These are phyloP conservation scores for Oscheius myriophilus DNA, from an alignment of 2,888 invertebrate species.

Conservation along the genomic window DNA sequence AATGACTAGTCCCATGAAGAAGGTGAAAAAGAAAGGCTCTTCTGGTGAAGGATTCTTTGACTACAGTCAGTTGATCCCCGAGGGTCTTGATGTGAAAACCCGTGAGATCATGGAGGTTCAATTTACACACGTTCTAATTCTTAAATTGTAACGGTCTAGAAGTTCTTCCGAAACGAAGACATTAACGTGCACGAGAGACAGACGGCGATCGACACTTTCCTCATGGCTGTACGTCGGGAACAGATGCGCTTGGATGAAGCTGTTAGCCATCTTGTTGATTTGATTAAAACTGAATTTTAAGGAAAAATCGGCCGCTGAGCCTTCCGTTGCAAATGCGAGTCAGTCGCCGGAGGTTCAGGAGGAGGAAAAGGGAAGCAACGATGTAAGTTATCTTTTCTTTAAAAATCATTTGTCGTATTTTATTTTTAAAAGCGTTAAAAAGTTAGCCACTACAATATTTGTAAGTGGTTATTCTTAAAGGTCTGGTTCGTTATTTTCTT, in stretches of 20 bases:
- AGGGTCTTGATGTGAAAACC: slow-evolving; percentile 10
- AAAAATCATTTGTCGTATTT: no score
- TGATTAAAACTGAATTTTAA: background rate
- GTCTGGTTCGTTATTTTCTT: no score
- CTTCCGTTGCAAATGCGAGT: background rate
- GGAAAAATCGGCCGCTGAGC: background rate
- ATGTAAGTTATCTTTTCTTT: no score
- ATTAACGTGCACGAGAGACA: slow-evolving; percentile 18
- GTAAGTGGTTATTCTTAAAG: no score
- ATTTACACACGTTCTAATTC: background rate
- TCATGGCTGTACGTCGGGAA: slow-evolving; percentile 17
- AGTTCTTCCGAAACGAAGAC: slow-evolving; percentile 28
- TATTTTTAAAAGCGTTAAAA: no score
- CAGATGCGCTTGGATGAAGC: background rate
- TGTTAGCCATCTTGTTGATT: background rate
- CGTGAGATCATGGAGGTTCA: slow-evolving; percentile 17
- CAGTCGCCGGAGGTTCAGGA: background rate
- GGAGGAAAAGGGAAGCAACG: background rate
- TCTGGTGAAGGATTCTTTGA: slow-evolving; percentile 2
- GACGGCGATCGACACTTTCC: slow-evolving; percentile 27
- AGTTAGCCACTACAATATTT: no score
- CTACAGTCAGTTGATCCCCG: slow-evolving; percentile 13
- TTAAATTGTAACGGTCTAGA: background rate
- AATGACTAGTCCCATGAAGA: slow-evolving; percentile 12
- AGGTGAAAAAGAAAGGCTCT: slow-evolving; percentile 13